These are phyloP conservation scores for Delia radicum DNA, from an alignment of 1,140 invertebrate genomes.

Conservation along the genomic window DNA sequence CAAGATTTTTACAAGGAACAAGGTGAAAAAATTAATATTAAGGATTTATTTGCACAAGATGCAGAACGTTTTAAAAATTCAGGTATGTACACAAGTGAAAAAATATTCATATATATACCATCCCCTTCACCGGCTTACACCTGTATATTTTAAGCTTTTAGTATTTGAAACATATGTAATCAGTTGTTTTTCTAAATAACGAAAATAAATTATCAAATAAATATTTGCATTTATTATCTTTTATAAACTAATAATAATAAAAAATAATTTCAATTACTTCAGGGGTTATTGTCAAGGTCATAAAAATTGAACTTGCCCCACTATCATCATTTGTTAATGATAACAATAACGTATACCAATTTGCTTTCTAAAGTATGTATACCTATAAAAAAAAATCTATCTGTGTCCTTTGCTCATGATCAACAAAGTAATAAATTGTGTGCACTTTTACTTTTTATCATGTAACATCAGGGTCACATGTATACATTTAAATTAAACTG, in stretches of 20 bases:
- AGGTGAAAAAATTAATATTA: conserved; percentile 72
- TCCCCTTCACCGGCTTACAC: not conserved
- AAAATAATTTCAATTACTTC: not conserved
- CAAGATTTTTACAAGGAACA: conserved; percentile 70
- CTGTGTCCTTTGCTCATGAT: not conserved
- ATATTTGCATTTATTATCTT: not conserved
- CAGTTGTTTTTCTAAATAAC: not conserved
- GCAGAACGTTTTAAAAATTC: conserved; percentile 76
- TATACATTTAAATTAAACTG: too few relatives aligned
- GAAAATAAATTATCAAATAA: not conserved
- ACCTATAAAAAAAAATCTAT: not conserved
- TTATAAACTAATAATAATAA: not conserved
- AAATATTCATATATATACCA: not conserved
- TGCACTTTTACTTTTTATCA: not conserved
- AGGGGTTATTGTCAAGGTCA: conserved; percentile 1
- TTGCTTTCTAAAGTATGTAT: not conserved
- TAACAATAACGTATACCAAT: not conserved
- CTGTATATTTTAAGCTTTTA: not conserved
- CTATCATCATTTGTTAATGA: not conserved
- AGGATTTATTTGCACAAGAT: conserved; percentile 75
- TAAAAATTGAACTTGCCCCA: not conserved
- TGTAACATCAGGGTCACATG: not conserved
- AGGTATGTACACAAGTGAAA: conserved; percentile 62
- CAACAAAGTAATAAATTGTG: not conserved
- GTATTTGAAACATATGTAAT: not conserved